Evolutionary conservation across 2,888 invertebrate genomes (phyloP).

Genomic region (Phania funesta): DNA sequence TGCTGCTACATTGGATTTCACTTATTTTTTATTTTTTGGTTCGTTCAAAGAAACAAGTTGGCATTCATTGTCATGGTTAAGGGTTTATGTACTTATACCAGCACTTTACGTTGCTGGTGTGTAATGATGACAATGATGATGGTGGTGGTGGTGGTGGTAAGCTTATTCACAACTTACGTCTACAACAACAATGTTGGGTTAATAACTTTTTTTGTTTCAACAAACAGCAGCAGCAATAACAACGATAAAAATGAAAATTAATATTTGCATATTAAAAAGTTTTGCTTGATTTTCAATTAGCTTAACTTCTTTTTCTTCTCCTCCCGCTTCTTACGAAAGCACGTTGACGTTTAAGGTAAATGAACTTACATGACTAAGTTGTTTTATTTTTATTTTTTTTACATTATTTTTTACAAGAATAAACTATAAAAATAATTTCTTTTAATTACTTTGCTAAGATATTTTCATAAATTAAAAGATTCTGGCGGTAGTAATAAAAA

Average conservation of each 20-base stretch:
- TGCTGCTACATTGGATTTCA: constrained; percentile 23
- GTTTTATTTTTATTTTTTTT: constrained; percentile 13
- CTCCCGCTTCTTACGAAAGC: not conserved
- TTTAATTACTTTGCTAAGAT: constrained; percentile 19
- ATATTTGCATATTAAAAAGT: constrained; percentile 69
- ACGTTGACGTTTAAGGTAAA: constrained; percentile 54
- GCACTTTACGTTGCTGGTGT: constrained; percentile 17
- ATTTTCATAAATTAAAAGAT: constrained; percentile 8
- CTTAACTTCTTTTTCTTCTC: not conserved
- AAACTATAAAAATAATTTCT: not conserved
- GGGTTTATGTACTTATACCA: constrained; percentile 45
- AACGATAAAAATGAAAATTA: constrained; percentile 54
- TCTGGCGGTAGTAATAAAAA: not conserved
- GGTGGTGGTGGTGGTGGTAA: constrained; percentile 13
- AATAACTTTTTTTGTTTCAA: constrained; percentile 57
- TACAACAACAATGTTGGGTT: constrained; percentile 50
- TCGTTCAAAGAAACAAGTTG: not conserved
- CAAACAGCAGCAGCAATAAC: constrained; percentile 34
- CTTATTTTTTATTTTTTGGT: not conserved
- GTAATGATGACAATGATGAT: not conserved
- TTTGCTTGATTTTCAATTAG: constrained; percentile 65
- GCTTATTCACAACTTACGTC: constrained; percentile 27
- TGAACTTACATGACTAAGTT: constrained; percentile 51
- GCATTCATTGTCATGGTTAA: constrained; percentile 65
- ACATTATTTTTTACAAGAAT: not conserved